Evolutionary conservation across 2,888 invertebrate species (phyloP), one percentile per base, ranked within the genome.

Genomic region (Mactromeris polynyma): DNA sequence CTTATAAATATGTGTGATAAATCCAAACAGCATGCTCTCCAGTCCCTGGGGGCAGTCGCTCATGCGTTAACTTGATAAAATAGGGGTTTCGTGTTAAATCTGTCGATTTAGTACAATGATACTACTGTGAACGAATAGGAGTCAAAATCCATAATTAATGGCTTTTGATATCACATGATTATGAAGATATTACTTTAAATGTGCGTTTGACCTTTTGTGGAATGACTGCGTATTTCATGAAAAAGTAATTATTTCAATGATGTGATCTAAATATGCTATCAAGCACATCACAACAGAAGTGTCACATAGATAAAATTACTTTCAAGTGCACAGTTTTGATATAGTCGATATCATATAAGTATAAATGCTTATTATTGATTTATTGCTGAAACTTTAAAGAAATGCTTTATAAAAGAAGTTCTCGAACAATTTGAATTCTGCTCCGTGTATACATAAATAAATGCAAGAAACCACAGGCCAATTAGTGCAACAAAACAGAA

Each of bases 1-100:
- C 26, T n/a, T 64, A 64, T n/a, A 64, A 64, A 64, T 64, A 64
- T 58, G 26, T 64, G 26, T 26, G 26, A 64, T 26, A 64, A 64
- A 64, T 64, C 58, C 26, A 64, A 9, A 54, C 54, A 54, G 54
- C 58, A 26, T 64, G 58, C 26, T 64, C 58, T n/a, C 58, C 2
- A n/a, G n/a, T 26, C 58, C 58, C 58, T 64, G 26, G 58, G 58
- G 58, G 58, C 58, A 64, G 26, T 64, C 58, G 58, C 58, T 64
- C 58, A 64, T 26, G 58, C 58, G 26, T n/a, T 26, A 64, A 64
- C 58, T 64, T 64, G 26, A 26, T 9, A 64, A 64, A 64, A 64
- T 64, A 64, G 58, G 58, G 58, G 58, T 64, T 64, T 64, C 26
- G 26, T n/a, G 58, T 64, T 64, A 64, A 64, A 64, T 51, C n/a